A percentile compares a stretch with the other conserved stretches of the same genome.
Evolutionary conservation across 2,113 vertebrate species (phyloP).

Genomic region (Cyprinodon variegatus): DNA sequence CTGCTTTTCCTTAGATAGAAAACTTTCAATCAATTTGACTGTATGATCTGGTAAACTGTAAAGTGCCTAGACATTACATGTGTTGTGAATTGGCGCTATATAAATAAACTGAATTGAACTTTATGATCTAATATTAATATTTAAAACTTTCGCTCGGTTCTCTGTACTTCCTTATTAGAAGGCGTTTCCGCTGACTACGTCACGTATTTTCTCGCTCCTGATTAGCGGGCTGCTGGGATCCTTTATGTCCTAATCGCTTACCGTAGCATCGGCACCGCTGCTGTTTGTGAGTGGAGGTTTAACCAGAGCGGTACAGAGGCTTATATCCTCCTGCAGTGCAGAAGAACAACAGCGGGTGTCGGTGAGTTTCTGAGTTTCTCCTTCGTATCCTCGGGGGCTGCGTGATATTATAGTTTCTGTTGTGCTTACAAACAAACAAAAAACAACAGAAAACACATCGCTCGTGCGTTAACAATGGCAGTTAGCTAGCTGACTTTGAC

Average conservation of each 20-base stretch:
- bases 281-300: neutral
- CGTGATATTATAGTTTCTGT: too few relatives aligned
- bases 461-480: constrained; percentile 3
- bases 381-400: fast-evolving
- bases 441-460: neutral
- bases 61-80: too few relatives aligned
- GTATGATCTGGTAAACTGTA: too few relatives aligned
- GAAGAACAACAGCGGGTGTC: neutral
- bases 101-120: too few relatives aligned
- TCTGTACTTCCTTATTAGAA: neutral
- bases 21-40: too few relatives aligned
- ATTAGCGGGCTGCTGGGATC: neutral
- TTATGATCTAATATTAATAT: too few relatives aligned
- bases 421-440: neutral
- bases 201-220: neutral
- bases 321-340: neutral
- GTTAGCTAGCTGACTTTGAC: constrained; percentile 35
- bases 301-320: neutral
- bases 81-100: too few relatives aligned
- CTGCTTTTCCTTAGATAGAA: too few relatives aligned
- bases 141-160: neutral
- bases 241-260: constrained; percentile 24
- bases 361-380: neutral
- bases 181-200: neutral
- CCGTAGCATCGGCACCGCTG: constrained; percentile 37